Conservation (phyloP, 2,113 vertebrate species). For the Lepisosteus osseus region DNA sequence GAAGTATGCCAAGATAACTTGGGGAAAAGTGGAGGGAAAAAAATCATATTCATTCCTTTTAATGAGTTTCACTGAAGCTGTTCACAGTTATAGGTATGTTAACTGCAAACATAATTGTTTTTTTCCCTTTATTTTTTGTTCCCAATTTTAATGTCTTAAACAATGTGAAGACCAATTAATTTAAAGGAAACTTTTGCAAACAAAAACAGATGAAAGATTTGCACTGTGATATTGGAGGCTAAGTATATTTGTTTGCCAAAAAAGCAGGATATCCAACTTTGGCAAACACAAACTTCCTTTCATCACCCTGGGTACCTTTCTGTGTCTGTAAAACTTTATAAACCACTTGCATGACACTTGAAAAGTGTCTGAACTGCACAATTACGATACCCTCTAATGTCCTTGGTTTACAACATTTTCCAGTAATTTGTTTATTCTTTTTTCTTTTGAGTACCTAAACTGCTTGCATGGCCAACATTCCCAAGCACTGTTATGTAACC, state of each 20-base stretch:
- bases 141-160: not conserved
- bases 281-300: conserved; percentile 43
- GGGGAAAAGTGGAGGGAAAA: not conserved
- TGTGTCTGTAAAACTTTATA: not conserved
- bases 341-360: not conserved
- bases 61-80: not conserved
- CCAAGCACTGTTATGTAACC: conserved; percentile 44
- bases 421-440: conserved; percentile 32
- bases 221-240: conserved; percentile 30
- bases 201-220: conserved; percentile 43
- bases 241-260: conserved; percentile 34
- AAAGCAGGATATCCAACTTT: conserved; percentile 39
- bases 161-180: conserved; percentile 7
- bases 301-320: conserved; percentile 30
- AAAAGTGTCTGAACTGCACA: conserved; percentile 19
- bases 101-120: not conserved
- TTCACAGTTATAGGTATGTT: conserved; percentile 1
- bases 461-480: conserved; percentile 24
- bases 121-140: conserved; percentile 3
- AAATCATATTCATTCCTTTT: not conserved
- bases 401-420: conserved; percentile 19
- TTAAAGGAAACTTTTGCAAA: conserved; percentile 21
- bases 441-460: conserved; percentile 12
- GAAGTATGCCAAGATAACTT: not conserved
- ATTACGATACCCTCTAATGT: conserved; percentile 15